Evolutionary conservation across 2,797 vertebrate species (phyloP), one percentile per base, ranked within the genome.

Genomic region (Syngnathus rostellatus): DNA sequence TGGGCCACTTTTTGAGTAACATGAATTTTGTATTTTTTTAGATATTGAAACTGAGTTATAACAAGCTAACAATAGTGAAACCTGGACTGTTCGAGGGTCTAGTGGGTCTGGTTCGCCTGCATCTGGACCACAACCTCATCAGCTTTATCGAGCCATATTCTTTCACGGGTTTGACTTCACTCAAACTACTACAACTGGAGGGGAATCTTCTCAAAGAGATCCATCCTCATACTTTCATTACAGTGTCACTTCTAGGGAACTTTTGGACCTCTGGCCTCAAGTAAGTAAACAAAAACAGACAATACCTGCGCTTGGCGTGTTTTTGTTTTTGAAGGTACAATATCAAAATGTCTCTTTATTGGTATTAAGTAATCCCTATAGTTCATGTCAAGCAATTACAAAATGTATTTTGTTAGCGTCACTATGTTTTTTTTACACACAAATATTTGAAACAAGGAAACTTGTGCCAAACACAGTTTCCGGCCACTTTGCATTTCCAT

Each of bases 31-130:
- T 58, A n/a, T 51, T 25, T 59, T 8, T 25, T 46, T 79, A 93
- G 92, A 90, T 92, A 64, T 68, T 93, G 75, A 93, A 93, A 81
- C 70, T 93, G 76, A 93, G 92, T 73, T 93, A 93, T 81, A 93
- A 93, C 86, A 93, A 92, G 84, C 73, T 93, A 60, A 90, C 81
- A 37, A 73, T 71, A 6, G 72, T 93, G 60, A 84, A 68, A 37
- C 69, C 82, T 4, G 77, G 81, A 40, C 71, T 90, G 65, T 91
- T 93, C 45, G 79, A 91, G 62, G 91, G 91, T 45, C 81, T 93
- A 23, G 77, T 65, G 8, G 62, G 82, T 68, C 81, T 93, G 65
- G 68, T 91, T 40, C 89, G 91, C 53, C 89, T 93, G 54, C 89
- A 93, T 68, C 78, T 93, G 75, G 92, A 93, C 77, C 91, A 92